Evolutionary conservation across 2,113 vertebrate genomes (phyloP), one percentile per base, ranked within the genome.

Genomic region (Struthio camelus): DNA sequence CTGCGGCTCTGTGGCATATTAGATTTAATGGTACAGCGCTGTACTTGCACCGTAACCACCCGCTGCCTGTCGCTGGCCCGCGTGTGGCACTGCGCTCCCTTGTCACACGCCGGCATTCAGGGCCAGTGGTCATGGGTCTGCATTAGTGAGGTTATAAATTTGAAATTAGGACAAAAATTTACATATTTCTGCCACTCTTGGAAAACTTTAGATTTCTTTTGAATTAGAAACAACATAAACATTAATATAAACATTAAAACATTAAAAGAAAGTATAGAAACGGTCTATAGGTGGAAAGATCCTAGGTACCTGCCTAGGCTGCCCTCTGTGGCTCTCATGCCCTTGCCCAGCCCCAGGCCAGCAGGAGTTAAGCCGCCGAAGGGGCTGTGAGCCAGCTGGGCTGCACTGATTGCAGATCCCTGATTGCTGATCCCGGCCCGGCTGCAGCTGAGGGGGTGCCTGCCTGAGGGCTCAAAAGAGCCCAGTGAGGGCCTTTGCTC

Each of bases 21-120:
- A 4, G 42, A 7, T 40, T 7, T 5, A 4, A 9, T 18, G 10
- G 59, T 24, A 30, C 66, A 18, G 11, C 23, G 34, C 53, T 23
- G 1, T 14, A 7, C 11, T 71, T 8, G 1, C 32, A 65, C 77
- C 3, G 0, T 14, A 1, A 40, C n/a, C 66, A 66, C 30, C 30
- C 0, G 1, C 19, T 0, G 5, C 17, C 70, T 13, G 9, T 24
- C 1, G 1, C 51, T 0, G 3, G 6, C 22, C 34, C 0, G 2
- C 7, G 12, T 34, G 1, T 1, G 1, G 62, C 30, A 6, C 40
- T 2, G 6, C 0, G 9, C 50, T 70, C 5, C 1, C 27, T 28
- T 2, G 0, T 14, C 27, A 1, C 4, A 1, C 17, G 11, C 65
- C 32, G 65, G 18, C 0, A 0, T 11, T 13, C 46, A 48, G 46